These are phyloP conservation scores for Tethea ocularis DNA, from an alignment of 2,888 invertebrate genomes.

Conservation along the genomic window DNA sequence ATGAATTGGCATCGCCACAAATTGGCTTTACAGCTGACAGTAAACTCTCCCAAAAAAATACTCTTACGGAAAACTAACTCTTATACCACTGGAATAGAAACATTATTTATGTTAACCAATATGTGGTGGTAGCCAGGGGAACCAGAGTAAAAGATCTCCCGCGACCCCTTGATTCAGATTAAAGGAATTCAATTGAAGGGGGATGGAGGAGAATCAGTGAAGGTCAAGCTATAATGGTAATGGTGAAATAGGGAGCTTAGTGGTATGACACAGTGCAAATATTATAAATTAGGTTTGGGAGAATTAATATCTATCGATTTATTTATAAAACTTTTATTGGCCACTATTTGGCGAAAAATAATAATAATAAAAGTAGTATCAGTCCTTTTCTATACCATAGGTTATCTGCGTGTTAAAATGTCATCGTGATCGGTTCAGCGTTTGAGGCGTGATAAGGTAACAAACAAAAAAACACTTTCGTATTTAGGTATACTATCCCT, in stretches of 20 bases:
- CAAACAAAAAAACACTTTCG: too few species aligned
- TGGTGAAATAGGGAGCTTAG: slow-evolving; percentile 37
- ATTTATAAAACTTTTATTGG: background rate
- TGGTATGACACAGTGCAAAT: slow-evolving; percentile 14
- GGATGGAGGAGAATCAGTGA: background rate
- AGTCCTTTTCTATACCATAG: too few species aligned
- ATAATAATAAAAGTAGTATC: too few species aligned
- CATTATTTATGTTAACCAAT: background rate
- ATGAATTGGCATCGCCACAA: slow-evolving; percentile 72
- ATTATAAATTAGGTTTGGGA: slow-evolving; percentile 7
- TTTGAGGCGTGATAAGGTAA: too few species aligned
- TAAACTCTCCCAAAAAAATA: slow-evolving; percentile 16
- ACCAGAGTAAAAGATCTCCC: background rate
- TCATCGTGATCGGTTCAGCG: too few species aligned
- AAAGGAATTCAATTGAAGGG: background rate
- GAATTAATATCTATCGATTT: background rate
- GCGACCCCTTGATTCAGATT: background rate
- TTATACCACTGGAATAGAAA: background rate
- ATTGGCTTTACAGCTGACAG: slow-evolving; percentile 59
- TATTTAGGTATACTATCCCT: too few species aligned
- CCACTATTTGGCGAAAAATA: background rate
- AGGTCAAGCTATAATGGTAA: slow-evolving; percentile 22
- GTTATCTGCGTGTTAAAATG: too few species aligned
- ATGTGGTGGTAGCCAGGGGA: background rate
- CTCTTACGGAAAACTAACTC: background rate